Evolutionary conservation across 2,888 invertebrate species (phyloP), one percentile per base, ranked within the genome.

Genomic region (Phyto melanocephala): DNA sequence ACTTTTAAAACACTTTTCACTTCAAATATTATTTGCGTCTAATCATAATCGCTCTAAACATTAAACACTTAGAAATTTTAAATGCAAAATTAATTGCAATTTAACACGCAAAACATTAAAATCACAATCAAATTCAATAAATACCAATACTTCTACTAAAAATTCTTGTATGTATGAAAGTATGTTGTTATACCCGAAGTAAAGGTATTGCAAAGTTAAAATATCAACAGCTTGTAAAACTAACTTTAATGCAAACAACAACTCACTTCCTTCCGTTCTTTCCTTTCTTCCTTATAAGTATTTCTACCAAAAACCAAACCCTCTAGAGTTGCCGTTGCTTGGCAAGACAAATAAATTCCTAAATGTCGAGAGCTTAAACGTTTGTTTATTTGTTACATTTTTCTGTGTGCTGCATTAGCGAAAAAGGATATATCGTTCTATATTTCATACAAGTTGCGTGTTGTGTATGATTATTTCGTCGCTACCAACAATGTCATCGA

Each of bases 261-360:
- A 52, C 5, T 7, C n/a, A 74, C 52, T 42, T 74, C 62, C 62
- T 54, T 52, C 10, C 70, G 11, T 28, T 11, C 17, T 24, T 67
- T 47, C 47, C 47, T 58, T 0, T 15, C 8, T 42, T 42, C 22
- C 13, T 42, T 62, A 0, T 47, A 20, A 1, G 28, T 8, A 33
- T 54, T 35, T 54, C 17, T 22, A 1, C 45, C 37, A 37, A 11
- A 3, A 10, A 10, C n/a, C 5, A 24, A 56, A 60, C 28, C 70
- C 13, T 35, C 47, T 58, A 84, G 85, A 76, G 84, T 83, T 84
- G 83, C 80, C 83, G 88, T 95, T 95, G 28, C 94, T 83, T 86
- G 86, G 87, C 85, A 86, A 86, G 85, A 81, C 81, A 85, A 82
- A 86, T 85, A 85, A 80, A 72, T 80, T 79, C 70, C 62, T 47